A percentile compares a stretch with the other conserved stretches of the same genome.
Conservation (phyloP, 1,140 invertebrate genomes). For the Drosophila pruinosa region DNA sequence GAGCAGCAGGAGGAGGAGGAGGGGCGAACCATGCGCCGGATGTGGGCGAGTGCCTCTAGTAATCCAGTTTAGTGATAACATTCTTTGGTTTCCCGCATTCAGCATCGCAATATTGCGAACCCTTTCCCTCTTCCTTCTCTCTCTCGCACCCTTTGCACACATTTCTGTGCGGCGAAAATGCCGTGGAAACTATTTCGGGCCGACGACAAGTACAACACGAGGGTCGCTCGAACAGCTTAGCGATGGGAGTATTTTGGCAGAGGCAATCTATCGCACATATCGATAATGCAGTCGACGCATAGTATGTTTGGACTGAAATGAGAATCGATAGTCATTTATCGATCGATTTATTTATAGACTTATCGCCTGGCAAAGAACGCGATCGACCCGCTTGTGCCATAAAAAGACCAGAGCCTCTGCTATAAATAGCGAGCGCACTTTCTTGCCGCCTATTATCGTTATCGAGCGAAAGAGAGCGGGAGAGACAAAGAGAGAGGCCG, state of each 20-base stretch:
- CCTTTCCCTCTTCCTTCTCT: too few species aligned
- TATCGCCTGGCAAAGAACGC: too few species aligned
- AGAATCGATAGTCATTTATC: too few species aligned
- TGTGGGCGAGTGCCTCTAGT: background rate
- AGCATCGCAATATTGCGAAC: slow-evolving; percentile 7
- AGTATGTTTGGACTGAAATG: too few species aligned
- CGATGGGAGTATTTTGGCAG: too few species aligned
- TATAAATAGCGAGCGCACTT: slow-evolving; percentile 8
- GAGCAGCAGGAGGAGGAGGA: background rate
- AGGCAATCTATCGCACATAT: too few species aligned
- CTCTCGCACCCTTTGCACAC: background rate
- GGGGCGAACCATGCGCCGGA: background rate
- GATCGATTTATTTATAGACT: too few species aligned
- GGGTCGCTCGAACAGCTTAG: background rate
- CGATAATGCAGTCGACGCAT: too few species aligned
- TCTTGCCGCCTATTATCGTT: background rate
- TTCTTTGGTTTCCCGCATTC: slow-evolving; percentile 6
- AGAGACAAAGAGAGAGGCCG: background rate
- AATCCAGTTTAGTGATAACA: slow-evolving; percentile 20
- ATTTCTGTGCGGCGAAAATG: slow-evolving; percentile 7
- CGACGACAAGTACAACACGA: slow-evolving; percentile 2
- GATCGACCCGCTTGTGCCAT: too few species aligned
- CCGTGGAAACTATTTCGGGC: slow-evolving; percentile 30
- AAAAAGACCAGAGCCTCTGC: background rate
- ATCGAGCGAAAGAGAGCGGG: background rate